Conservation (phyloP, 2,113 vertebrate species). For the Nothoprocta perdicaria region DNA sequence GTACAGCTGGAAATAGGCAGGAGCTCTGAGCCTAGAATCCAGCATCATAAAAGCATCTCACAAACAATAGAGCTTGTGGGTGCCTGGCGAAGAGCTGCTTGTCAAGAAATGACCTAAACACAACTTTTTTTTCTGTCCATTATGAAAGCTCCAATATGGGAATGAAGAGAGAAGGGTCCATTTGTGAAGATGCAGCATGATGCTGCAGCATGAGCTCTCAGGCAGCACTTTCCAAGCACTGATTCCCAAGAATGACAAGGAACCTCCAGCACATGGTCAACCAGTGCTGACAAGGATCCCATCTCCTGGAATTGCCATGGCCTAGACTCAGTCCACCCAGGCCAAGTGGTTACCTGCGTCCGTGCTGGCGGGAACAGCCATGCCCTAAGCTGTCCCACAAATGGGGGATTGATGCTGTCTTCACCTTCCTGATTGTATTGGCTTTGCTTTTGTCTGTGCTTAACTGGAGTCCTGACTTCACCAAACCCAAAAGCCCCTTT, state of each 20-base stretch:
- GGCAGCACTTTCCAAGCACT: rapidly evolving
- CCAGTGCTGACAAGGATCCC: neutral
- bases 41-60: neutral
- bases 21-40: neutral
- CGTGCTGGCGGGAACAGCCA: neutral
- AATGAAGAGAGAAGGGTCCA: neutral
- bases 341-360: neutral
- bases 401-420: neutral
- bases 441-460: neutral
- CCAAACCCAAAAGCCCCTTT: neutral
- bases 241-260: neutral
- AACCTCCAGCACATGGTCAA: neutral
- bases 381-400: neutral
- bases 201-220: neutral
- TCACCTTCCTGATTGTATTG: neutral
- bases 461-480: neutral
- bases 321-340: rapidly evolving
- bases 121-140: neutral
- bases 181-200: neutral
- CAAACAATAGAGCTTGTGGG: neutral
- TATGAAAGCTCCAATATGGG: neutral
- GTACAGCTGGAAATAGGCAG: neutral
- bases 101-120: neutral
- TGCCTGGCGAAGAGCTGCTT: neutral
- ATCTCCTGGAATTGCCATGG: neutral